These are phyloP conservation scores for Lepidocyrtinus sp. DNA, from an alignment of 2,888 invertebrate genomes.

Conservation along the genomic window DNA sequence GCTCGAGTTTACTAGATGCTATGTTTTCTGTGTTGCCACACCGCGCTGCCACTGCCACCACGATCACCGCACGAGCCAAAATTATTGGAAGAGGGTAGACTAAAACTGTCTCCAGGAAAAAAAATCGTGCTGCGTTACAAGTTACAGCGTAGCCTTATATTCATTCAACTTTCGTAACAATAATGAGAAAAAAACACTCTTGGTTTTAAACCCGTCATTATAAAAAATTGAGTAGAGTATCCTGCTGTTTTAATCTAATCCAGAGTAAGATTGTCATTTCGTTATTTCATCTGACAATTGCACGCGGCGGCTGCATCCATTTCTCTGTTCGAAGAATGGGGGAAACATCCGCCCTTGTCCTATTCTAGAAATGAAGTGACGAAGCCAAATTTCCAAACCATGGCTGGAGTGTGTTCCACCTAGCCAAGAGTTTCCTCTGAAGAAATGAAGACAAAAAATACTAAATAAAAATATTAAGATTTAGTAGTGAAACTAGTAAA, in stretches of 20 bases:
- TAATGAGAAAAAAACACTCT: slow-evolving; percentile 16
- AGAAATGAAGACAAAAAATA: too few relatives aligned
- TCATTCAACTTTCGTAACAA: too few relatives aligned
- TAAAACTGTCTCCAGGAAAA: neutral
- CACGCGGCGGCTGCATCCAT: slow-evolving; percentile 21
- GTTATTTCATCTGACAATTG: slow-evolving; percentile 52
- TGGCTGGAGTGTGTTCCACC: too few relatives aligned
- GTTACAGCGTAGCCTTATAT: too few relatives aligned
- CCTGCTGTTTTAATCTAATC: slow-evolving; percentile 59
- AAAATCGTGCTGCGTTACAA: too few relatives aligned
- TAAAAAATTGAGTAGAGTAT: slow-evolving; percentile 42
- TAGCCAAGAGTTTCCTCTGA: too few relatives aligned
- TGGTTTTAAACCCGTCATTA: slow-evolving; percentile 26
- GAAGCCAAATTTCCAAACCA: too few relatives aligned
- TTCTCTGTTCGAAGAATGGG: slow-evolving; percentile 11
- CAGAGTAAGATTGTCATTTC: slow-evolving; percentile 46
- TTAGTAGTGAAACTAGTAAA: too few relatives aligned
- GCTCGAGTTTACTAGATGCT: too few relatives aligned
- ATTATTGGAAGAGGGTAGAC: neutral
- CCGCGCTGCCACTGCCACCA: neutral
- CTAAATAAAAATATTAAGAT: too few relatives aligned
- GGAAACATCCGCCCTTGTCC: too few relatives aligned
- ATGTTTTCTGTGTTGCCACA: slow-evolving; percentile 34
- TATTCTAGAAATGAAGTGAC: too few relatives aligned
- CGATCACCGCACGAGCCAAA: slow-evolving; percentile 28